Conservation (phyloP, 1,140 invertebrate species). For the Trinorchestia longiramus region DNA sequence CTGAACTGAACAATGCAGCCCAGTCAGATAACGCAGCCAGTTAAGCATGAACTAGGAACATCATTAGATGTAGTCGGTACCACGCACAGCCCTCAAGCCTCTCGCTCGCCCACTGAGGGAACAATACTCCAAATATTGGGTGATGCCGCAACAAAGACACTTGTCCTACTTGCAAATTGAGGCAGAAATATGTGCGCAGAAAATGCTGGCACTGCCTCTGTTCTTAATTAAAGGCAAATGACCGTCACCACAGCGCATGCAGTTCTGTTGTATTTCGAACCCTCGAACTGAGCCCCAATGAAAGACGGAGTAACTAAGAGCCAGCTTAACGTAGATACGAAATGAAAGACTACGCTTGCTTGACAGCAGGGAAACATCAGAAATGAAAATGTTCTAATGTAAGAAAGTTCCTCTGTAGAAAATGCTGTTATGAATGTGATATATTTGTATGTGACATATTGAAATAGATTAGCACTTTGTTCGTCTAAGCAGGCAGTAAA, state of each 20-base stretch:
- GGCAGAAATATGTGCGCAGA: neutral
- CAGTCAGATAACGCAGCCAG: neutral
- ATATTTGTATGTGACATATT: too few species aligned
- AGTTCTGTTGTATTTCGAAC: neutral
- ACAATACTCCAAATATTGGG: neutral
- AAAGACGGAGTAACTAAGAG: neutral
- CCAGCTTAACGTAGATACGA: neutral
- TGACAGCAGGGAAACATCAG: too few species aligned
- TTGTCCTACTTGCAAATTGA: neutral
- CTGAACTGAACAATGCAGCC: too few species aligned
- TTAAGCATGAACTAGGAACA: neutral
- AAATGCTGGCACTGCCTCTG: neutral
- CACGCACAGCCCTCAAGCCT: neutral
- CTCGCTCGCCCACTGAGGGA: neutral
- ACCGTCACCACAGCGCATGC: neutral
- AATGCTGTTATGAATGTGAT: too few species aligned
- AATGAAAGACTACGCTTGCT: too few species aligned
- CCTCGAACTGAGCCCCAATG: neutral
- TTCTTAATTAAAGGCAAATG: constrained; percentile 1
- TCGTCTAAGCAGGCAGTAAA: too few species aligned
- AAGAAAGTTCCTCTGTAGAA: too few species aligned
- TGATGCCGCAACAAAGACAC: neutral
- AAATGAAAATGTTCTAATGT: too few species aligned
- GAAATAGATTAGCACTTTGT: too few species aligned
- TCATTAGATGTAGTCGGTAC: neutral